Evolutionary conservation across 2,113 vertebrate species (phyloP).

Genomic region (Brienomyrus longianalis): DNA sequence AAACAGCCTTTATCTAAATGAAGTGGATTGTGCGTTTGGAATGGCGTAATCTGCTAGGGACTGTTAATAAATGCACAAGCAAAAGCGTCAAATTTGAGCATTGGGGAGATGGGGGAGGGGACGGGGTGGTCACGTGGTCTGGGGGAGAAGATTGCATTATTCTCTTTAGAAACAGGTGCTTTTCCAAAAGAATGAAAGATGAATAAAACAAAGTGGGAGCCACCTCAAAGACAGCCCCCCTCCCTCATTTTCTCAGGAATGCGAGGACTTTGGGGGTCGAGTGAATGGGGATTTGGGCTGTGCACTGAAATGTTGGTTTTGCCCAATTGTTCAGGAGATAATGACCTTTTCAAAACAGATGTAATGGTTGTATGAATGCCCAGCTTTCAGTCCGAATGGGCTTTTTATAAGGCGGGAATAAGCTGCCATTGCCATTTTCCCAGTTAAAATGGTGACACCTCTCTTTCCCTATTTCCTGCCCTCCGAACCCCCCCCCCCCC

Average conservation of each 20-base stretch:
- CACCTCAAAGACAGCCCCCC: neutral
- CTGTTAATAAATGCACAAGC: neutral
- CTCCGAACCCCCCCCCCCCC: too few species aligned
- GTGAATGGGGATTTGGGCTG: constrained; percentile 9
- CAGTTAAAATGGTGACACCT: constrained; percentile 5
- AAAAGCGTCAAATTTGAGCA: neutral
- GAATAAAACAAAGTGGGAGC: neutral
- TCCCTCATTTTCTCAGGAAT: constrained; percentile 17
- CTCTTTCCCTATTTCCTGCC: neutral
- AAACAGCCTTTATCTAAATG: neutral
- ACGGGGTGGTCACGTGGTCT: neutral
- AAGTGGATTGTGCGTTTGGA: neutral
- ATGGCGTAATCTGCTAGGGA: neutral
- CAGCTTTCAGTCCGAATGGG: constrained; percentile 23
- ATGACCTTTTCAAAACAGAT: constrained; percentile 27
- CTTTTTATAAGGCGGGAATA: constrained; percentile 13
- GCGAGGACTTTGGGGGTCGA: neutral
- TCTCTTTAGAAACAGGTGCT: constrained; percentile 13
- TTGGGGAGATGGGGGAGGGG: neutral
- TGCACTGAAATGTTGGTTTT: constrained; percentile 27
- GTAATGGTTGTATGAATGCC: constrained; percentile 26
- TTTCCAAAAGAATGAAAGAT: constrained; percentile 12
- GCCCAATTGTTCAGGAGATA: constrained; percentile 23
- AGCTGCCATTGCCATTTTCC: neutral
- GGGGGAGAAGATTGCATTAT: neutral